phyloP scores from a whole-genome alignment of 2,888 invertebrate genomes.

The Cheilosia pagana region DNA sequence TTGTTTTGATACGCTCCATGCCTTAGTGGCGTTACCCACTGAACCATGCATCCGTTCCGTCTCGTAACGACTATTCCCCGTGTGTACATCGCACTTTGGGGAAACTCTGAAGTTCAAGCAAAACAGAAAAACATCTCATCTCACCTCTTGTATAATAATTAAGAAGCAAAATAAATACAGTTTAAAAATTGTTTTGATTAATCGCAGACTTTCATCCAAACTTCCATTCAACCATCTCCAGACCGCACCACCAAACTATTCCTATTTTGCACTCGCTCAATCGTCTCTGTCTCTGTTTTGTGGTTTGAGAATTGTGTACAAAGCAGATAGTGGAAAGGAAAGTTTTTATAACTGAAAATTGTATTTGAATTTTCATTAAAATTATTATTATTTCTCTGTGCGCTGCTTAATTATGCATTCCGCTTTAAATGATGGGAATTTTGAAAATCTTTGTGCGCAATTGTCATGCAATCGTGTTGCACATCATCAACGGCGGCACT shows the following conservation, averaged over 20 bases:
- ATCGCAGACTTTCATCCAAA: constrained; percentile 7
- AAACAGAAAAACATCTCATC: background rate
- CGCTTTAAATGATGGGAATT: constrained; percentile 62
- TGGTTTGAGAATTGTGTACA: background rate
- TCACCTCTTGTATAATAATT: background rate
- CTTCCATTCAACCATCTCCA: background rate
- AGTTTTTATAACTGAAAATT: constrained; percentile 44
- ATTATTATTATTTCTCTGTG: constrained; percentile 15
- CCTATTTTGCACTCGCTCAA: constrained; percentile 22
- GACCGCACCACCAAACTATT: background rate
- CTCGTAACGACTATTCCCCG: constrained; percentile 10
- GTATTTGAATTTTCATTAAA: constrained; percentile 54
- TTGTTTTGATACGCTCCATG: background rate
- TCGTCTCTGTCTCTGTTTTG: background rate
- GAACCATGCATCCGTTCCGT: constrained; percentile 52
- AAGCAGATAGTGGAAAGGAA: constrained; percentile 44
- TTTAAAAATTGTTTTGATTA: constrained; percentile 9
- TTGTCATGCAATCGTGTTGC: constrained; percentile 68
- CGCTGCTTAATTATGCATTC: constrained; percentile 55
- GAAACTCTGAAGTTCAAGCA: constrained; percentile 18
- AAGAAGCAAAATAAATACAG: background rate
- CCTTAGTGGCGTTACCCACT: constrained; percentile 9
- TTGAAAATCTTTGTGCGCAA: constrained; percentile 45
- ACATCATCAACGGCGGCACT: constrained; percentile 31
- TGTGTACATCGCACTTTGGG: constrained; percentile 8